Percentiles rank a stretch among this genome's conserved stretches.
These are phyloP conservation scores for Sinelater perroti DNA, from an alignment of 2,888 invertebrate genomes.

Conservation along the genomic window DNA sequence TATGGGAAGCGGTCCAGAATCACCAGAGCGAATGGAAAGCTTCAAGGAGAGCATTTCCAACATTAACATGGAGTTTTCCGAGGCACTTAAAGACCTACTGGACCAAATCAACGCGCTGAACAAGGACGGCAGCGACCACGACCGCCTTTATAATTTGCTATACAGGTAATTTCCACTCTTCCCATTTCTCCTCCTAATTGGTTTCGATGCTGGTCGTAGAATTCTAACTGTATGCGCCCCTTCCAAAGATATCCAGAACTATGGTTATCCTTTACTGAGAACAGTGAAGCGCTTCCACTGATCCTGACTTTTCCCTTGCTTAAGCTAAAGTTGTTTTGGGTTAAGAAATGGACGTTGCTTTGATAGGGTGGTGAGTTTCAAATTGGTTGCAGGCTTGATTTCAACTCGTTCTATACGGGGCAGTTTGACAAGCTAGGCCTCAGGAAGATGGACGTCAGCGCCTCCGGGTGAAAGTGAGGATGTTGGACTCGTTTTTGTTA, in stretches of 20 bases:
- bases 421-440: slow-evolving; percentile 68
- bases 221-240: slow-evolving; percentile 9
- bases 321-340: slow-evolving; percentile 21
- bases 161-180: slow-evolving; percentile 69
- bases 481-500: background rate
- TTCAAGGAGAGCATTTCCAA: slow-evolving; percentile 77
- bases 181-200: background rate
- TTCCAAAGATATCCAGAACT: background rate
- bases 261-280: slow-evolving; percentile 21
- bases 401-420: slow-evolving; percentile 85
- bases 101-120: slow-evolving; percentile 81
- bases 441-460: slow-evolving; percentile 53
- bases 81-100: slow-evolving; percentile 76
- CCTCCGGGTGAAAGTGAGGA: slow-evolving; percentile 28
- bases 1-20: slow-evolving; percentile 1
- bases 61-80: slow-evolving; percentile 78
- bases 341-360: slow-evolving; percentile 11
- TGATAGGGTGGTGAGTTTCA: slow-evolving; percentile 27
- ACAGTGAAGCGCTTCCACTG: background rate
- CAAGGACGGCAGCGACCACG: slow-evolving; percentile 74
- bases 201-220: background rate
- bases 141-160: slow-evolving; percentile 81
- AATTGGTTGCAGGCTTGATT: slow-evolving; percentile 74
- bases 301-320: slow-evolving; percentile 4
- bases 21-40: slow-evolving; percentile 53